Percentiles rank a stretch among this genome's conserved stretches.
These are phyloP conservation scores for Dysmachus trigonus DNA, from an alignment of 2,888 invertebrate genomes.

Conservation along the genomic window DNA sequence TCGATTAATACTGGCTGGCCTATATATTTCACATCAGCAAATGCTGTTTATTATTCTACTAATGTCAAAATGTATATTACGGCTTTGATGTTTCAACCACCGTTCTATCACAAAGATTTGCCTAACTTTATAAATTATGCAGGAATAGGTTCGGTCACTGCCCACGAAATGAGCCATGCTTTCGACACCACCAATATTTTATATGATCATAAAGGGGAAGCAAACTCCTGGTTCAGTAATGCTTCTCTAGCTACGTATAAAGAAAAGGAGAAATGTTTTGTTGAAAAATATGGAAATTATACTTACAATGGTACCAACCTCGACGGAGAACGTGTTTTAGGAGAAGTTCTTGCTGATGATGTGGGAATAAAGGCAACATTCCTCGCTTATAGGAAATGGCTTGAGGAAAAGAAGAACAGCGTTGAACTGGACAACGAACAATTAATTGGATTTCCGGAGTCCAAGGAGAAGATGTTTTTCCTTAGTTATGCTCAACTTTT, in stretches of 20 bases:
- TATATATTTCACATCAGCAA: background rate
- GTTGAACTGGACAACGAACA: background rate
- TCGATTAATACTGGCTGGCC: background rate
- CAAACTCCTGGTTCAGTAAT: background rate
- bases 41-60: background rate
- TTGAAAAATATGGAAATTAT: background rate
- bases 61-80: background rate
- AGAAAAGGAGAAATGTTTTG: background rate
- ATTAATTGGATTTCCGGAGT: background rate
- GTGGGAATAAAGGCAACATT: background rate
- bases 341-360: background rate
- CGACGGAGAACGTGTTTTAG: background rate
- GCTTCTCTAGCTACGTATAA: background rate
- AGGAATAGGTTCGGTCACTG: background rate
- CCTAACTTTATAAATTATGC: background rate
- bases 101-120: background rate
- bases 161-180: background rate
- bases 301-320: background rate
- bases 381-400: background rate
- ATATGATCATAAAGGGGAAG: background rate
- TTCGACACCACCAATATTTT: background rate
- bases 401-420: background rate
- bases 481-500: background rate
- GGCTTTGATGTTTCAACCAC: background rate
- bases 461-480: background rate